Evolutionary conservation across 2,888 invertebrate species (phyloP).

Genomic region (Halictus ligatus): DNA sequence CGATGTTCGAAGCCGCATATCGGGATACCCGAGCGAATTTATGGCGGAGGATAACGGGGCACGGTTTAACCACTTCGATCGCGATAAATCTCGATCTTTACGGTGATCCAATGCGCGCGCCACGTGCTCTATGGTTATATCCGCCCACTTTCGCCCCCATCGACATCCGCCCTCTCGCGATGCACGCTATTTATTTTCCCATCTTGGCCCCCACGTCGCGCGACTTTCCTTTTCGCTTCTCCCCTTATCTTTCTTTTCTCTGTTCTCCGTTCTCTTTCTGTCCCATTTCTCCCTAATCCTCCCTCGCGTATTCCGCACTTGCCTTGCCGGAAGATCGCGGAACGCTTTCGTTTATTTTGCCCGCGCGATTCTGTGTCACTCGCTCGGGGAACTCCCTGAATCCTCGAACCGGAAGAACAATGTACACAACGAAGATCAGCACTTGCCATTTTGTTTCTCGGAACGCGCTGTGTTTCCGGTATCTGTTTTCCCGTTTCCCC

Average conservation of each 20-base stretch:
- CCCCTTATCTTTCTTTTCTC: background rate
- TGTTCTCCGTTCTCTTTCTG: background rate
- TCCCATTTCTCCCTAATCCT: background rate
- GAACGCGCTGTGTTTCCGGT: too few relatives aligned
- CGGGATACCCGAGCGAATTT: constrained; percentile 31
- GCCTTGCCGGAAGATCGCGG: constrained; percentile 9
- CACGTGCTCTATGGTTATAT: constrained; percentile 63
- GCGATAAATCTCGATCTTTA: constrained; percentile 64
- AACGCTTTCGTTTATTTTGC: background rate
- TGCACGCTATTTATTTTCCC: constrained; percentile 61
- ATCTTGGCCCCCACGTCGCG: constrained; percentile 52
- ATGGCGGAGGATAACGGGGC: constrained; percentile 8
- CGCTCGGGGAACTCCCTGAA: background rate
- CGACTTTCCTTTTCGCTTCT: constrained; percentile 8
- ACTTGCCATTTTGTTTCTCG: too few relatives aligned
- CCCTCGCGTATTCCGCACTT: background rate
- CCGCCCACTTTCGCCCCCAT: constrained; percentile 61
- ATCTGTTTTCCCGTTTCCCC: too few relatives aligned
- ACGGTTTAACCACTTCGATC: constrained; percentile 43
- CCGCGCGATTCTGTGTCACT: background rate
- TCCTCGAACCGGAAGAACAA: background rate
- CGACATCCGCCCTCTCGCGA: constrained; percentile 58
- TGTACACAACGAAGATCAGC: background rate
- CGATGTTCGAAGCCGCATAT: background rate
- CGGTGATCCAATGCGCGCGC: constrained; percentile 53